phyloP scores from a whole-genome alignment of 2,888 invertebrate species.

The Hydroisotoma schaefferi region DNA sequence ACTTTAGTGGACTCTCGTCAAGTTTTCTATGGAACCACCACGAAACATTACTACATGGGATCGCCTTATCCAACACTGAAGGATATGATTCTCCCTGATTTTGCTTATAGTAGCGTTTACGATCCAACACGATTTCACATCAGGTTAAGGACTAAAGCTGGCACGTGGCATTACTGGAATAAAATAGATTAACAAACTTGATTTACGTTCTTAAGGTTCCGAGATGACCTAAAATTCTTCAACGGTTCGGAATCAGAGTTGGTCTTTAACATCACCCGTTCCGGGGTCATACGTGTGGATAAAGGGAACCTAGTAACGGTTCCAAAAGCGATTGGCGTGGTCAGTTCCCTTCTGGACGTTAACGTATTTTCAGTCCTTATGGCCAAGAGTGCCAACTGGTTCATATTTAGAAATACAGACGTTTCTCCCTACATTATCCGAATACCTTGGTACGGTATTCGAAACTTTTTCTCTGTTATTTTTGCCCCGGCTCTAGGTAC shows the following conservation, averaged over 20 bases:
- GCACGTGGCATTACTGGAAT: too few relatives aligned
- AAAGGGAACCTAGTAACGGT: background rate
- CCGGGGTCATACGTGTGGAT: background rate
- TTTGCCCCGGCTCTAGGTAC: background rate
- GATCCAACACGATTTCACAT: background rate
- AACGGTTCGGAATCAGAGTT: background rate
- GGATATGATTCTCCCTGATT: background rate
- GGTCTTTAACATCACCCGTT: background rate
- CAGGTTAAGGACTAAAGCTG: background rate
- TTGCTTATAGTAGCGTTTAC: too few relatives aligned
- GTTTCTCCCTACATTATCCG: background rate
- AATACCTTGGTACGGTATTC: constrained; percentile 4
- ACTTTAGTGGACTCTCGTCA: background rate
- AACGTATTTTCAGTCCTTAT: background rate
- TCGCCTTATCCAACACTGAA: background rate
- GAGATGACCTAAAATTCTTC: background rate
- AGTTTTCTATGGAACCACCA: background rate
- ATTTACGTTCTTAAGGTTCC: too few relatives aligned
- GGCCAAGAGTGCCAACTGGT: background rate
- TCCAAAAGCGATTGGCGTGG: background rate
- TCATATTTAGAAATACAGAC: background rate
- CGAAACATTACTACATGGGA: background rate
- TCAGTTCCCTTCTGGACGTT: background rate
- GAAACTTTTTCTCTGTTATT: constrained; percentile 1
- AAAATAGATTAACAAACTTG: too few relatives aligned